Percentiles rank a stretch among this genome's conserved stretches.
Evolutionary conservation across 2,888 invertebrate species (phyloP).

Genomic region (Yponomeuta evonymella): DNA sequence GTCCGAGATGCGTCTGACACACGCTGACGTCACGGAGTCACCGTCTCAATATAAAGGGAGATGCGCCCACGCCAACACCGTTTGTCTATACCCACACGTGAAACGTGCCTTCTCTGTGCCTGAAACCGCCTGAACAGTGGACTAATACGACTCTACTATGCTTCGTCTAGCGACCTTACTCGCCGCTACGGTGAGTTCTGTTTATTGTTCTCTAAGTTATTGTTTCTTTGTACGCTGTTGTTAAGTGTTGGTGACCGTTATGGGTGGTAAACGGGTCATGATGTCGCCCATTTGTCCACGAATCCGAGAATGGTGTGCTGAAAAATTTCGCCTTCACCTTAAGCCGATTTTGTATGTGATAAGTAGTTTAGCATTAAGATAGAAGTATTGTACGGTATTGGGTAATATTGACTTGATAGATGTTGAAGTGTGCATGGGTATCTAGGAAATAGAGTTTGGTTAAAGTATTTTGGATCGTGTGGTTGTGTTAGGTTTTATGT

Average conservation of each 20-base stretch:
- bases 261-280: not conserved
- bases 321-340: no score
- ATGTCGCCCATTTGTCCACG: not conserved
- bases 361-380: no score
- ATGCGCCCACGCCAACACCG: constrained; percentile 48
- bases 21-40: constrained; percentile 60
- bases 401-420: no score
- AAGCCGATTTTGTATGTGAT: no score
- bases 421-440: no score
- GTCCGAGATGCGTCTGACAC: not conserved
- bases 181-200: constrained; percentile 47
- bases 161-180: constrained; percentile 50
- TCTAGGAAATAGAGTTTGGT: no score
- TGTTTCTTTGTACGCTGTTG: not conserved
- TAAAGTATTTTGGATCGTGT: no score
- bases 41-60: constrained; percentile 64
- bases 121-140: constrained; percentile 39
- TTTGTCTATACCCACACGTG: constrained; percentile 39
- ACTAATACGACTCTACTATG: constrained; percentile 38
- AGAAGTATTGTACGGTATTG: no score
- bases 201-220: not conserved
- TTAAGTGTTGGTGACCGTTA: not conserved
- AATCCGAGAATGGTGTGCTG: no score
- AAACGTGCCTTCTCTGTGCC: constrained; percentile 25
- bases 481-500: no score